These are phyloP conservation scores for Euwallacea similis DNA, from an alignment of 1,140 invertebrate genomes.

Conservation along the genomic window DNA sequence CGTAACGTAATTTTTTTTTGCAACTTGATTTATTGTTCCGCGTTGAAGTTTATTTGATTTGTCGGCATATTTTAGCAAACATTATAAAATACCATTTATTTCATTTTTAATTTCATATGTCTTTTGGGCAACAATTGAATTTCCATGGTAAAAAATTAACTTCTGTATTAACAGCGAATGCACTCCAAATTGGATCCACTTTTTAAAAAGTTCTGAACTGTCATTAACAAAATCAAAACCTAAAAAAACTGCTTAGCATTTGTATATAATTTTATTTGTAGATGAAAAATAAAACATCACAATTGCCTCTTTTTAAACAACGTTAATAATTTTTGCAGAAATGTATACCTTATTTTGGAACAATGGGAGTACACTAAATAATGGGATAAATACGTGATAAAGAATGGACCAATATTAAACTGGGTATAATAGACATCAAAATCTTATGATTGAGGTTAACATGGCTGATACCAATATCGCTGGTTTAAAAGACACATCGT, in stretches of 20 bases:
- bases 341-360: constrained; percentile 2
- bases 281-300: not conserved
- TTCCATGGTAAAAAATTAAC: constrained; percentile 3
- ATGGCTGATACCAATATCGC: no score
- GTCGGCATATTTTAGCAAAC: not conserved
- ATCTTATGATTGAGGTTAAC: no score
- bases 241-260: not conserved
- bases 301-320: not conserved
- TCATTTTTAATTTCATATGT: not conserved
- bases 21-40: not conserved
- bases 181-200: not conserved
- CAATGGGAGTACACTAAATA: no score
- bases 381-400: no score
- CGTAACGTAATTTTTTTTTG: not conserved
- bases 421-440: no score
- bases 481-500: no score
- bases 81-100: not conserved
- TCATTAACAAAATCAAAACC: not conserved
- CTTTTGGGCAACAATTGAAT: not conserved
- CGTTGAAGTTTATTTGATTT: not conserved
- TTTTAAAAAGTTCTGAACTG: not conserved
- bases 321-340: not conserved
- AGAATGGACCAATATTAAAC: no score
- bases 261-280: not conserved
- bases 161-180: not conserved